Conservation (phyloP, 2,797 vertebrate species). For the Chelmon rostratus region DNA sequence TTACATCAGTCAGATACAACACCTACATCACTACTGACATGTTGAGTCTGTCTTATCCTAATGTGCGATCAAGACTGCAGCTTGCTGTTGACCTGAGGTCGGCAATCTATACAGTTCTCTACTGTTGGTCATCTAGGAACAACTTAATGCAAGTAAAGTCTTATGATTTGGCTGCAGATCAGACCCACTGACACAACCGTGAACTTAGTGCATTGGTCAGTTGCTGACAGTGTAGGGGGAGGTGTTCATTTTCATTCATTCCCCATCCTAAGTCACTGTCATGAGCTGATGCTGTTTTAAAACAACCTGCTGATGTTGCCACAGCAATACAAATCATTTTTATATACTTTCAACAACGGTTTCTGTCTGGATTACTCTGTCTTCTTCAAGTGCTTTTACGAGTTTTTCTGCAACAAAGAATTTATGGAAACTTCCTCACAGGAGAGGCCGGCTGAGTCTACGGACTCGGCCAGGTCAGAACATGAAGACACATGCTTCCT, state of each 20-base stretch:
- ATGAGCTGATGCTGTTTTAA: not conserved
- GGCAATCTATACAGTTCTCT: not conserved
- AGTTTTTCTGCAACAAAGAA: slow-evolving; percentile 36
- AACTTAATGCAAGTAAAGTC: not conserved
- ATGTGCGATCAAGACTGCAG: not conserved
- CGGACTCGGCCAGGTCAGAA: slow-evolving; percentile 38
- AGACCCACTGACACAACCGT: slow-evolving; percentile 9
- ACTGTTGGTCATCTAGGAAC: not conserved
- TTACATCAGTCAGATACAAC: not conserved
- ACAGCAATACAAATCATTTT: not conserved
- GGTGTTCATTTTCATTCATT: not conserved
- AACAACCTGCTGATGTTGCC: slow-evolving; percentile 5
- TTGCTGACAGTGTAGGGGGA: not conserved
- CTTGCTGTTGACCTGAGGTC: not conserved
- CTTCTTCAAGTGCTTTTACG: slow-evolving; percentile 32
- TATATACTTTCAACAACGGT: not conserved
- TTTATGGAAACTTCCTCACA: slow-evolving; percentile 52
- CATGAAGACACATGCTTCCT: slow-evolving; percentile 41
- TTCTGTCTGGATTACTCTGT: slow-evolving; percentile 23
- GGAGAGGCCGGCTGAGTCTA: not conserved
- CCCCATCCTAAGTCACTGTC: not conserved
- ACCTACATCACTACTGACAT: not conserved
- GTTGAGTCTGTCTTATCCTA: not conserved
- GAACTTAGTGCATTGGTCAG: not conserved
- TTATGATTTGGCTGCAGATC: not conserved